A percentile compares a stretch with the other conserved stretches of the same genome.
Evolutionary conservation across 1,140 invertebrate species (phyloP).

Genomic region (Atta colombica): DNA sequence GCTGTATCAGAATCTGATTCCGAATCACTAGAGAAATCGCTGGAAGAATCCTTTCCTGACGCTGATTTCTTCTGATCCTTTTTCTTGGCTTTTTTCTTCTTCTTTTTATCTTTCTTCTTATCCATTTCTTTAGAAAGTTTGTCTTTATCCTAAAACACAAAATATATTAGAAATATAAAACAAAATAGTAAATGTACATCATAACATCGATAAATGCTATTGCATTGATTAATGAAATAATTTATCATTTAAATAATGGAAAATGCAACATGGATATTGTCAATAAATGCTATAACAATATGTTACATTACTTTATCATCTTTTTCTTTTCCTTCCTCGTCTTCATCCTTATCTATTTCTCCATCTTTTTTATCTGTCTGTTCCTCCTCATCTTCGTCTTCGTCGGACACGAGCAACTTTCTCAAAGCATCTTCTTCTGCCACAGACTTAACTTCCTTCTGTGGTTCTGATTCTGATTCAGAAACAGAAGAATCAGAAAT

Average conservation of each 20-base stretch:
- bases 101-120: conserved; percentile 83
- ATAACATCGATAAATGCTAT: conserved; percentile 3
- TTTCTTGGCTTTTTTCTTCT: conserved; percentile 82
- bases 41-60: conserved; percentile 88
- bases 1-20: conserved; percentile 90
- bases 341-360: conserved; percentile 88
- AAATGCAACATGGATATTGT: neutral
- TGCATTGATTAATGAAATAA: neutral
- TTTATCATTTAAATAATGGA: conserved; percentile 5
- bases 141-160: conserved; percentile 82
- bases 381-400: conserved; percentile 94
- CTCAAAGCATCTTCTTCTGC: conserved; percentile 96
- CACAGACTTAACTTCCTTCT: conserved; percentile 93
- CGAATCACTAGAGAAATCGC: conserved; percentile 92
- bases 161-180: conserved; percentile 3
- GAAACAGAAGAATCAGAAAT: conserved; percentile 95
- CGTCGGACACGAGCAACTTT: conserved; percentile 95
- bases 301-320: conserved; percentile 87
- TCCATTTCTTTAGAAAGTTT: conserved; percentile 79
- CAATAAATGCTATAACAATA: conserved; percentile 11
- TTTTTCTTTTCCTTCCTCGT: conserved; percentile 89
- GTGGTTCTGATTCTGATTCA: conserved; percentile 91
- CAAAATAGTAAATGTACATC: neutral
- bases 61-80: conserved; percentile 80
- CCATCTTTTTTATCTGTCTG: conserved; percentile 88